Base-by-base conservation (phyloP, 2,797 vertebrate species). In the Momotus momota region DNA sequence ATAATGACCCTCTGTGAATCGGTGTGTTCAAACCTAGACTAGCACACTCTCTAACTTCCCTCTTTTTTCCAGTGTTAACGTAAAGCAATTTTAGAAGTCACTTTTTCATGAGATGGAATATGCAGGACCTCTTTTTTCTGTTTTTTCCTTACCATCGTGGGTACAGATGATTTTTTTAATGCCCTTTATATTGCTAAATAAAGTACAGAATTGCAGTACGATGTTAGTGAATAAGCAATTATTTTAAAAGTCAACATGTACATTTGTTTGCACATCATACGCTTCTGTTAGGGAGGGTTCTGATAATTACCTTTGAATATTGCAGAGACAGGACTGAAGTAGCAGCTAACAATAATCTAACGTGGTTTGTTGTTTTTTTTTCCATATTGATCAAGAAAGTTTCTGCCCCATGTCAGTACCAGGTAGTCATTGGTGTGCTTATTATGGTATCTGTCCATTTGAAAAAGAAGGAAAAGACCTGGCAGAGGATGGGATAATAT, bases 191-290 rank as follows among this genome's bases (percentile, higher is more conserved):
- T 46, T 71, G 52, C 71, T 82, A 65, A 81, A 54, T 82, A 43
- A 82, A 89, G 60, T 52, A 46, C 33, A 77, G 88, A 64, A 67
- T 73, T 77, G 69, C 49, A 57, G 64, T 38, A 70, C 23, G 69
- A 40, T 26, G 26, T 90, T 82, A 45, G 73, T 80, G 90, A 94
- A 64, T 71, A 81, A 67, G 57, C 60, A 60, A 31, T 82, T 84
- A 26, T 82, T 94, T 94, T 81, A 89, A 74, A 93, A 94, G 83
- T 89, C 89, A 93, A 55, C 62, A 46, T 3, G 6, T 74, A 45
- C 89, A 7, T 91, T 95, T 92, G 67, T 93, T 97, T 97, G 93
- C 86, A 80, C 85, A 51, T 93, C 88, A 75, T 80, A 18, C 71
- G 51, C 74, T 90, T 87, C 35, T 81, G 71, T 64, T 88, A 85